phyloP scores from a whole-genome alignment of 2,113 vertebrate genomes.

The Cervus canadensis region DNA sequence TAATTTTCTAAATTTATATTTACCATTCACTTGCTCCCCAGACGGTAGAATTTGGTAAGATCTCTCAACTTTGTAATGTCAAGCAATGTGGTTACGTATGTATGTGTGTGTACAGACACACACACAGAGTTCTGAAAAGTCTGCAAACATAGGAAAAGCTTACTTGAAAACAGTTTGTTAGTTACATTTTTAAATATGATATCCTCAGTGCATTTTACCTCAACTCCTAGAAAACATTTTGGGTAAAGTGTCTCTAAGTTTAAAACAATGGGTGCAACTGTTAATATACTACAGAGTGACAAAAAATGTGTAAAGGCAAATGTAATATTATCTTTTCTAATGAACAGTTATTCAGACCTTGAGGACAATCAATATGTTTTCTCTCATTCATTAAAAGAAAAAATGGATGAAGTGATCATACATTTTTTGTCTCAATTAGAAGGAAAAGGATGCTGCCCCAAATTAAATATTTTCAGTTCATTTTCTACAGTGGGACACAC shows the following conservation, averaged over 20 bases:
- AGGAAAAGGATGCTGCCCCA: not conserved
- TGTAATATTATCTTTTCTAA: not conserved
- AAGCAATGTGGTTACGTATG: not conserved
- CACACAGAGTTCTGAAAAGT: not conserved
- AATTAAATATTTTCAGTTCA: constrained; percentile 13
- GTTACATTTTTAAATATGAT: not conserved
- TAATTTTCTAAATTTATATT: not conserved
- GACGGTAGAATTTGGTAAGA: not conserved
- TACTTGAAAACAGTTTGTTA: not conserved
- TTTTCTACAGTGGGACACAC: not conserved
- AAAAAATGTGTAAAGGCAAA: not conserved
- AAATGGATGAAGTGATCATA: not conserved
- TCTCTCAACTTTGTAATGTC: not conserved
- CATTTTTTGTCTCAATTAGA: not conserved
- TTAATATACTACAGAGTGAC: not conserved
- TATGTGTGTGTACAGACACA: not conserved
- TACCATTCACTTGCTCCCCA: not conserved
- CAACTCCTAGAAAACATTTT: not conserved
- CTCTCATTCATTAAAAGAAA: not conserved
- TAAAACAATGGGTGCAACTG: not conserved
- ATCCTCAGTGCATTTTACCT: not conserved
- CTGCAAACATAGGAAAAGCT: not conserved
- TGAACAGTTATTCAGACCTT: not conserved
- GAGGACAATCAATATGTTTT: not conserved
- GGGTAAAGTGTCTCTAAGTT: not conserved